These are phyloP conservation scores for Vespertilio murinus DNA, from an alignment of 2,797 vertebrate genomes.

Conservation along the genomic window DNA sequence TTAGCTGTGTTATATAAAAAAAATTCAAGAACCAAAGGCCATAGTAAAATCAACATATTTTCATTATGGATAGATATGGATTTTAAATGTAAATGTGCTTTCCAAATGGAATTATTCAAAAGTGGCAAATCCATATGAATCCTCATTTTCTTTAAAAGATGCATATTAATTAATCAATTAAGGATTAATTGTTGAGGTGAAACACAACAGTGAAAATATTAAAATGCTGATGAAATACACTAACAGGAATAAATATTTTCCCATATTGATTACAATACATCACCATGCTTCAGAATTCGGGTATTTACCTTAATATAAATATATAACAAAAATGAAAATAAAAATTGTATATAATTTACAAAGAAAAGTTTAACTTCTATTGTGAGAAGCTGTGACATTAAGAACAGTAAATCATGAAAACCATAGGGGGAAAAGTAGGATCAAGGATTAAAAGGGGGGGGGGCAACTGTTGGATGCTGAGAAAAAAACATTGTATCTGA, in stretches of 20 bases:
- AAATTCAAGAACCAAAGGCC: constrained; percentile 25
- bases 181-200: constrained; percentile 40
- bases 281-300: background rate
- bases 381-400: constrained; percentile 22
- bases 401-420: background rate
- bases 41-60: constrained; percentile 31
- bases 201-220: constrained; percentile 28
- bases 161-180: constrained; percentile 10
- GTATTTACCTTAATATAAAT: background rate
- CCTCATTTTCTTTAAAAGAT: background rate
- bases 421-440: background rate
- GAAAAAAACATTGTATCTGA: constrained; percentile 42
- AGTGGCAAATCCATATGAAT: constrained; percentile 21
- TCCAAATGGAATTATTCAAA: constrained; percentile 39
- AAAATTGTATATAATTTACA: background rate
- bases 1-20: background rate
- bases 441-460: background rate
- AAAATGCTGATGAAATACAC: background rate
- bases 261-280: background rate
- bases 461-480: background rate
- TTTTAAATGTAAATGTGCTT: constrained; percentile 32
- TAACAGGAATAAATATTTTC: background rate
- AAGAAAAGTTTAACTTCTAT: constrained; percentile 4
- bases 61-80: background rate
- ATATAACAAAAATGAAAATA: constrained; percentile 13